These are phyloP conservation scores for Aphidoletes aphidimyza DNA, from an alignment of 2,888 invertebrate species.

Conservation along the genomic window DNA sequence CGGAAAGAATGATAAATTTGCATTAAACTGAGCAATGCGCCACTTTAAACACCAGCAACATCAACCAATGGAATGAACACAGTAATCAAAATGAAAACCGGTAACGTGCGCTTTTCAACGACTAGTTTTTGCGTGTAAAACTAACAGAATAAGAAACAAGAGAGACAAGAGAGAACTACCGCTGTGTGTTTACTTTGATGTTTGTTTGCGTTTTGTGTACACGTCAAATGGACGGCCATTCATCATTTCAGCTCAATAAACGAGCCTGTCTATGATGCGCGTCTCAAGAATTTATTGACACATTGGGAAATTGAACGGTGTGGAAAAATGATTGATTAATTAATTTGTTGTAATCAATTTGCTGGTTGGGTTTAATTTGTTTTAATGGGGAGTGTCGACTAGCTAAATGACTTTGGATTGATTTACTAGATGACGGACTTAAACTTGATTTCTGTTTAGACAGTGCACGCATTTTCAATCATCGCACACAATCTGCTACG, in stretches of 20 bases:
- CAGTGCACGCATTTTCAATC: neutral
- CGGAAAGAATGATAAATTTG: neutral
- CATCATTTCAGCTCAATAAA: neutral
- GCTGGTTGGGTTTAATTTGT: too few species aligned
- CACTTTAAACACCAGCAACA: neutral
- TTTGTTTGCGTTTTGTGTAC: neutral
- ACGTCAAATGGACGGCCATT: neutral
- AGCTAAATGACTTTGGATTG: neutral
- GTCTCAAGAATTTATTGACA: neutral
- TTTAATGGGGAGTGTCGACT: neutral
- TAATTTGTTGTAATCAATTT: slow-evolving; percentile 9
- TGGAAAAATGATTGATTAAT: slow-evolving; percentile 14
- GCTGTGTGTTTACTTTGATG: neutral
- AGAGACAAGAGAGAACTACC: neutral
- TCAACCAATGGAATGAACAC: neutral
- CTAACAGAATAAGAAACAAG: neutral
- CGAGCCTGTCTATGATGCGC: slow-evolving; percentile 35
- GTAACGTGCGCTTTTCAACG: neutral
- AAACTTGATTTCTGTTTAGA: neutral
- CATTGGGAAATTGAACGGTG: neutral
- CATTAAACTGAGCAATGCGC: neutral
- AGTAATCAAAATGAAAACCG: slow-evolving; percentile 32
- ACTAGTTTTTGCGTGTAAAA: neutral
- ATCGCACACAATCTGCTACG: too few species aligned
- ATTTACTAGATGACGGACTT: neutral